These are phyloP conservation scores for Lamellibrachia satsuma DNA, from an alignment of 2,888 invertebrate species.

Conservation along the genomic window DNA sequence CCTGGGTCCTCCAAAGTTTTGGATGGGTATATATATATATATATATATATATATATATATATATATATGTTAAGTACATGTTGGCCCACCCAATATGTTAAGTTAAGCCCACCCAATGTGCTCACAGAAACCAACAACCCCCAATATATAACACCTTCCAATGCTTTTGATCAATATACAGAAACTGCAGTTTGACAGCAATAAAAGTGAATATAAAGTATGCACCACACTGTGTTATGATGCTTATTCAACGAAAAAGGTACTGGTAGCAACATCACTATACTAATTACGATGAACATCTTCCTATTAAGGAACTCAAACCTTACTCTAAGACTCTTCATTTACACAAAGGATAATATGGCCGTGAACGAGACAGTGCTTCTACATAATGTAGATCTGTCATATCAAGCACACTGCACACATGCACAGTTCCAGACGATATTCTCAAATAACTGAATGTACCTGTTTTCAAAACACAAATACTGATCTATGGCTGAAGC, in stretches of 20 bases:
- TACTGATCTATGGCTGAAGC: no score
- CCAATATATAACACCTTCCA: no score
- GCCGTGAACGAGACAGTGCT: neutral
- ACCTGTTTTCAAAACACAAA: no score
- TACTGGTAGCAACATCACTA: neutral
- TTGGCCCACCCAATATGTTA: no score
- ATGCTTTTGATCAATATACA: neutral
- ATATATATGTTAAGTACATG: neutral
- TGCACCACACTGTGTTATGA: neutral
- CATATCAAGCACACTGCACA: neutral
- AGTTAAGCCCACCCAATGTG: no score
- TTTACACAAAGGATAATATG: no score
- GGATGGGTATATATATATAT: no score
- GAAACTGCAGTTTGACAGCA: neutral
- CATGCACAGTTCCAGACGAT: neutral
- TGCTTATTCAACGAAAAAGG: neutral
- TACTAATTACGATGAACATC: neutral
- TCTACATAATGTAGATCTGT: neutral
- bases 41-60: neutral
- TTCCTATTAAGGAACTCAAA: no score
- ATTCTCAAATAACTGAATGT: no score
- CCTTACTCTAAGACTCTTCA: no score
- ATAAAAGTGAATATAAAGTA: neutral
- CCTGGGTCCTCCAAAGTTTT: no score
- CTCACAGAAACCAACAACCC: no score